Evolutionary conservation across 1,140 invertebrate species (phyloP), one percentile per base, ranked within the genome.

Genomic region (Trichoplusia ni): DNA sequence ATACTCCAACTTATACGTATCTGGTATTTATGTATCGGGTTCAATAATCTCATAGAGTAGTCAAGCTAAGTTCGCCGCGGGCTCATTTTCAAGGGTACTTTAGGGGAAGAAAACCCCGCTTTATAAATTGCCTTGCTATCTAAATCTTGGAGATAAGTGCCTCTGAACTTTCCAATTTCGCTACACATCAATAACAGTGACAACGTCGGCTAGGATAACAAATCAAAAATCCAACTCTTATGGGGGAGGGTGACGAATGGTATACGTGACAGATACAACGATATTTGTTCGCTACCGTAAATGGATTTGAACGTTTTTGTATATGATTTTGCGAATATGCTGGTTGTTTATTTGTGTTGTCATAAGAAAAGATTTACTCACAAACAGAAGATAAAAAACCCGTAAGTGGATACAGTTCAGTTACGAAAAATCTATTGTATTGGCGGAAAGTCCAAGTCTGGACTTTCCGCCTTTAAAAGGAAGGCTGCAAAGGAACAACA

Each of bases 71-170:
- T 47, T 18, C 56, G 56, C 42, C 56, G 42, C 56, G 33, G 31
- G 35, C 42, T 59, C 46, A 71, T 74, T 78, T 78, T 82, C 82
- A 75, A 79, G 76, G 71, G 72, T 70, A 79, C 79, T 82, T 81
- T 77, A 71, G 81, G 84, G 85, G 82, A 76, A 69, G 76, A 75
- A 79, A 79, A 77, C 80, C 74, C 78, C 71, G 72, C 74, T 81
- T 87, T 88, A 89, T 89, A 90, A 89, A 89, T 90, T 86, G 84
- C 82, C 80, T 71, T 63, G 83, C 84, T 87, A 90, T 90, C 87
- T 90, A 84, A 85, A 90, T 89, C 84, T 90, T 66, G 77, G 73
- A 88, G 87, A 90, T 88, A 90, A 90, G 82, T 85, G 77, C 76
- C 77, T 63, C 84, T 86, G 80, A 89, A 89, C 86, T 86, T 88